Base-by-base conservation (phyloP, 2,113 vertebrate genomes). In the mouse (Mus musculus) region DNA sequence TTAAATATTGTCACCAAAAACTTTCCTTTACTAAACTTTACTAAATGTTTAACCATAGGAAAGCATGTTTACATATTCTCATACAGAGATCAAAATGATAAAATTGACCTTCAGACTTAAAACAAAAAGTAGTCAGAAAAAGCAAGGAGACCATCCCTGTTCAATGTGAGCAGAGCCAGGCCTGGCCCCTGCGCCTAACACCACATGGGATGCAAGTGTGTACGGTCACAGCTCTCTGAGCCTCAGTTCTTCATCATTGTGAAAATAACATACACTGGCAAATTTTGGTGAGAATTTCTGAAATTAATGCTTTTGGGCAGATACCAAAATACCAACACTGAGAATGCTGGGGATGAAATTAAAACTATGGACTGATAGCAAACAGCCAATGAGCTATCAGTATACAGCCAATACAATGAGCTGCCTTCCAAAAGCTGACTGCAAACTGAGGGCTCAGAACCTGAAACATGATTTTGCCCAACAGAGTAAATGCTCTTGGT, bases 1-100 rank as follows among this genome's bases (percentile, higher is more conserved):
- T 52, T 54, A 52, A 78, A 78, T 78, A 30, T 49, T 76, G 73
- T 92, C 56, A 87, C 30, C 89, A 87, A 93, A 91, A 49, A 59
- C 14, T 59, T 59, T 90, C 49, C 49, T 46, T 94, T 39, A n/a
- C n/a, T n/a, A n/a, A n/a, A n/a, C 46, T 80, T 95, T 89, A 96
- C 52, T 77, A 76, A 75, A 95, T 59, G n/a, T 42, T 90, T 75
- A 93, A 24, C n/a, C 54, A 91, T 77, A 65, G 9, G 33, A 93
- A 87, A 96, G 52, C 52, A 73, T 72, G 91, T 78, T 96, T 59
- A 81, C 49, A 36, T 82, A 91, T 7, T 59, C n/a, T 78, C 26
- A 78, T 36, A 82, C 30, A 89, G 46, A 93, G 7, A 52, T 88
- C 26, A 85, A 69, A 67, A 16, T 59, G 88, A 84, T 52, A 93